These are phyloP conservation scores for Acrocephalus kingi DNA, from an alignment of 2,113 vertebrate species.

Conservation along the genomic window DNA sequence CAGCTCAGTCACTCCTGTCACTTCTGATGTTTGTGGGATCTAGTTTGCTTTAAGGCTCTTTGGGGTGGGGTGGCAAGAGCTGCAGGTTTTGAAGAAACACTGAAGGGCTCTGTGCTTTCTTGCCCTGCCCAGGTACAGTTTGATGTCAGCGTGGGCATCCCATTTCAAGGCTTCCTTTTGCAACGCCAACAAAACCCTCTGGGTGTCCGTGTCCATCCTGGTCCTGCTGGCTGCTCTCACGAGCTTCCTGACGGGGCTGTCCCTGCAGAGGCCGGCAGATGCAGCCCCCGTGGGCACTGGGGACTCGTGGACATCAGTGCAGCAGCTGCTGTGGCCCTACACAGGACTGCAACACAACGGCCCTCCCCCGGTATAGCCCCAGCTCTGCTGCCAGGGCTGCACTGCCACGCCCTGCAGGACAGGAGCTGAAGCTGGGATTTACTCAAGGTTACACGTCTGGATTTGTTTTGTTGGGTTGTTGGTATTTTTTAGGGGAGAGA, in stretches of 20 bases:
- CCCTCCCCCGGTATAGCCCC: constrained; percentile 81
- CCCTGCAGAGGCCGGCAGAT: constrained; percentile 85
- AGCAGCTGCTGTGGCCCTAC: constrained; percentile 92
- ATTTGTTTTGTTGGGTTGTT: neutral
- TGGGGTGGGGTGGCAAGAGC: neutral
- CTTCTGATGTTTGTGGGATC: neutral
- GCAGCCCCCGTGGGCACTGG: constrained; percentile 86
- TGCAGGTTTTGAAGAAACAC: neutral
- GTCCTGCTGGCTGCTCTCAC: constrained; percentile 83
- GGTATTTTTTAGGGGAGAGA: neutral
- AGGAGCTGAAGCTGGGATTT: neutral
- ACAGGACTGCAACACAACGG: constrained; percentile 83
- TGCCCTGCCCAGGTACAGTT: constrained; percentile 32
- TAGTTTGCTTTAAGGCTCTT: neutral
- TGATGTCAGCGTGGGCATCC: constrained; percentile 21
- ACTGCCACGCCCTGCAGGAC: neutral
- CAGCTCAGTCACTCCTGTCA: neutral
- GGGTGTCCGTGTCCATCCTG: constrained; percentile 77
- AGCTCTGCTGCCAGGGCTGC: neutral
- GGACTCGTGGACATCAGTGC: constrained; percentile 87
- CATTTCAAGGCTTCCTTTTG: constrained; percentile 61
- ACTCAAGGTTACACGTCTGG: neutral
- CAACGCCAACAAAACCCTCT: constrained; percentile 74
- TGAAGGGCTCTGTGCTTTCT: neutral
- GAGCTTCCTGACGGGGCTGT: constrained; percentile 83